A percentile compares a stretch with the other conserved stretches of the same genome.
phyloP scores from a whole-genome alignment of 2,797 vertebrate genomes.

The Chiroxiphia lanceolata region DNA sequence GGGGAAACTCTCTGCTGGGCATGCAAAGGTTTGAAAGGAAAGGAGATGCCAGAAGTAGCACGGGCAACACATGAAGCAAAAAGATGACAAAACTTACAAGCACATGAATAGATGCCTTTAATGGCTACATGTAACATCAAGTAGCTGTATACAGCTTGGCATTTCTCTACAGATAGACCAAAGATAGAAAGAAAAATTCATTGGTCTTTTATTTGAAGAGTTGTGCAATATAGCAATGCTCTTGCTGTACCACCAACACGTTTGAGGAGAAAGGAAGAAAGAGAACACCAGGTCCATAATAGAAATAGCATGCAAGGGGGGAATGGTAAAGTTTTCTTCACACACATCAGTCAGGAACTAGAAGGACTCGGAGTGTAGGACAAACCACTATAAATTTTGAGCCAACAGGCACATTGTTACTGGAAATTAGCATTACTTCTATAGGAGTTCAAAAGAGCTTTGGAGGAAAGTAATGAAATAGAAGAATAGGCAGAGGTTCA shows the following conservation, averaged over 20 bases:
- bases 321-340: background rate
- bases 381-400: background rate
- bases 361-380: background rate
- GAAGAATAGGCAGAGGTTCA: background rate
- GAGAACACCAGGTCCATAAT: accelerated
- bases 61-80: background rate
- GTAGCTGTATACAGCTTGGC: background rate
- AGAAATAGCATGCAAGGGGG: accelerated
- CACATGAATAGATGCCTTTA: background rate
- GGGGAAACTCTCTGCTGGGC: background rate
- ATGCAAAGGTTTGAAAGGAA: background rate
- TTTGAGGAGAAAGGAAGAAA: background rate
- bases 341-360: accelerated
- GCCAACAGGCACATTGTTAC: background rate
- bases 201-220: background rate
- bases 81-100: background rate
- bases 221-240: background rate
- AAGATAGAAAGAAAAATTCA: background rate
- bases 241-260: background rate
- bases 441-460: background rate
- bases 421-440: background rate
- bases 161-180: background rate
- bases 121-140: background rate
- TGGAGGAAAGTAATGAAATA: background rate
- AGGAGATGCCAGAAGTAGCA: background rate